Percentiles rank a stretch among this genome's conserved stretches.
Conservation (phyloP, 2,888 invertebrate genomes). For the Eilema caniola region DNA sequence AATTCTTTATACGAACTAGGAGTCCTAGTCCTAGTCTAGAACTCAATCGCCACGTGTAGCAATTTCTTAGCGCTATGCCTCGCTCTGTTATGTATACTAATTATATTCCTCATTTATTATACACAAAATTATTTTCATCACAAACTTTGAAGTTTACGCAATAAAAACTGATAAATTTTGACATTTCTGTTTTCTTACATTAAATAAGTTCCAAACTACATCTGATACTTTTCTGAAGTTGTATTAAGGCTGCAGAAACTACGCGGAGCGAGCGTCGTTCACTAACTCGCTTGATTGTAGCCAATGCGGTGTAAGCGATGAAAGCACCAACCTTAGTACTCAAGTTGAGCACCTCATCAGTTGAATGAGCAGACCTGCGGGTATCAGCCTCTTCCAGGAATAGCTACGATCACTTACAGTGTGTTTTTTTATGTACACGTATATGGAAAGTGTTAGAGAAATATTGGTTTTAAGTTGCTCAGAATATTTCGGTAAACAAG, state of each 20-base stretch:
- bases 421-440: too few species aligned
- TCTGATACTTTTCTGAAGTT: background rate
- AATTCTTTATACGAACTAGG: too few species aligned
- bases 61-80: too few species aligned
- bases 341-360: too few species aligned
- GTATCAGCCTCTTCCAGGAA: background rate
- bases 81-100: too few species aligned
- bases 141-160: background rate
- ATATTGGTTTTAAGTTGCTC: background rate
- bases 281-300: too few species aligned
- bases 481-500: background rate
- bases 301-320: too few species aligned
- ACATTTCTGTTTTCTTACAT: background rate
- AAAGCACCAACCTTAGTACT: background rate
- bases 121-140: background rate
- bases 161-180: background rate
- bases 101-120: too few species aligned
- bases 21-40: too few species aligned
- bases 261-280: background rate
- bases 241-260: too few species aligned
- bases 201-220: background rate
- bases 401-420: too few species aligned
- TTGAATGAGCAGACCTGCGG: background rate
- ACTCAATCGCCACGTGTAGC: too few species aligned
- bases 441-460: background rate